phyloP scores from a whole-genome alignment of 2,888 invertebrate genomes.

The Esperia sulphurella region DNA sequence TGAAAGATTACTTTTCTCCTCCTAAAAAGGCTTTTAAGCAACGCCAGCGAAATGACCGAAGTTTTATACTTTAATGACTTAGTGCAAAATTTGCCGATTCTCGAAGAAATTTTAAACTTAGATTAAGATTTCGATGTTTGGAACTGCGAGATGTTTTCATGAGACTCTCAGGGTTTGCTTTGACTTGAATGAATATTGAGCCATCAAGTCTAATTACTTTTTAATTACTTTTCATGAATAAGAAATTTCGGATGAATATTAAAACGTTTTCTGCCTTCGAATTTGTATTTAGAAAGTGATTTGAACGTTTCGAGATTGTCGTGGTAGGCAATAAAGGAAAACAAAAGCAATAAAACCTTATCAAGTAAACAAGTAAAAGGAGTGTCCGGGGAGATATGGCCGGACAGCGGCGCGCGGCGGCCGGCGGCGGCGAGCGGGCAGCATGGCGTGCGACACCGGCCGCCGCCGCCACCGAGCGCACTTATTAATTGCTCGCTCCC shows the following conservation, averaged over 20 bases:
- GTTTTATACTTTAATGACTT: conserved; percentile 80
- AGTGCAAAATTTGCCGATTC: conserved; percentile 78
- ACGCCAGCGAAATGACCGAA: conserved; percentile 77
- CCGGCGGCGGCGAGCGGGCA: conserved; percentile 19
- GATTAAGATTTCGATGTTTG: conserved; percentile 77
- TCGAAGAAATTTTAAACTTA: conserved; percentile 78
- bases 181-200: conserved; percentile 69
- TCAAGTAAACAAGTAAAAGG: conserved; percentile 55
- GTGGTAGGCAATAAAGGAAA: conserved; percentile 11
- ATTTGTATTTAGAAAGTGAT: background rate
- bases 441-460: conserved; percentile 16
- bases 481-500: conserved; percentile 77
- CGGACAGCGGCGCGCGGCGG: conserved; percentile 11
- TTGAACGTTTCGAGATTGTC: background rate
- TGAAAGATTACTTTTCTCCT: conserved; percentile 79
- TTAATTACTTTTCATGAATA: conserved; percentile 62
- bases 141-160: conserved; percentile 68
- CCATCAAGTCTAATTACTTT: conserved; percentile 71
- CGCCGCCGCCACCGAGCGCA: conserved; percentile 49
- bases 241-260: conserved; percentile 9
- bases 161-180: conserved; percentile 57
- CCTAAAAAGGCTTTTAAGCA: conserved; percentile 80
- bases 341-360: conserved; percentile 37
- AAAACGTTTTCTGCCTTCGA: background rate
- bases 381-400: conserved; percentile 33